Percentiles rank a stretch among this genome's conserved stretches.
Evolutionary conservation across 2,113 vertebrate genomes (phyloP).

Genomic region (Narcine bancroftii): DNA sequence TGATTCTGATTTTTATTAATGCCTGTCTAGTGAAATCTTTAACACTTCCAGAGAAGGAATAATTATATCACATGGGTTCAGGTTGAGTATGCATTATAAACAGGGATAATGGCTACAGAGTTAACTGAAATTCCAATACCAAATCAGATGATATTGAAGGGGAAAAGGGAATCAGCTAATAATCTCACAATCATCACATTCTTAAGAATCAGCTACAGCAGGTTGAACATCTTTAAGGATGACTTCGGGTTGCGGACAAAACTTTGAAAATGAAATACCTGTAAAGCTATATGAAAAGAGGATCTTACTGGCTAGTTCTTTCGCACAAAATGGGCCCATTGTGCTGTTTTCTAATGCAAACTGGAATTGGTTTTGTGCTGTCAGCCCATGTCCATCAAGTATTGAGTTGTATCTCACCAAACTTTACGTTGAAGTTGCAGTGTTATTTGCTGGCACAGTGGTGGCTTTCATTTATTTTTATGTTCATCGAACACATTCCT

Average conservation of each 20-base stretch:
- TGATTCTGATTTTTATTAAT: no score
- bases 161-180: background rate
- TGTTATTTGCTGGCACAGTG: background rate
- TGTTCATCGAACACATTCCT: background rate
- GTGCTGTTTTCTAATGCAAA: background rate
- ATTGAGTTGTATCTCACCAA: background rate
- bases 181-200: background rate
- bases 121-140: background rate
- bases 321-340: background rate
- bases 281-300: background rate
- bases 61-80: no score
- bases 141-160: no score
- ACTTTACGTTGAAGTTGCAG: background rate
- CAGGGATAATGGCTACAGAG: background rate
- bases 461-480: background rate
- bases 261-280: background rate
- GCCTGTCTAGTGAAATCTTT: no score
- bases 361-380: background rate
- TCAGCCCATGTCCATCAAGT: background rate
- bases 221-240: background rate
- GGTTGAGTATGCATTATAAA: background rate
- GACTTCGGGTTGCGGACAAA: background rate
- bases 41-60: no score
- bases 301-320: background rate
- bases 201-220: background rate